phyloP scores from a whole-genome alignment of 2,797 vertebrate genomes.

The Sebastes wilsoni region DNA sequence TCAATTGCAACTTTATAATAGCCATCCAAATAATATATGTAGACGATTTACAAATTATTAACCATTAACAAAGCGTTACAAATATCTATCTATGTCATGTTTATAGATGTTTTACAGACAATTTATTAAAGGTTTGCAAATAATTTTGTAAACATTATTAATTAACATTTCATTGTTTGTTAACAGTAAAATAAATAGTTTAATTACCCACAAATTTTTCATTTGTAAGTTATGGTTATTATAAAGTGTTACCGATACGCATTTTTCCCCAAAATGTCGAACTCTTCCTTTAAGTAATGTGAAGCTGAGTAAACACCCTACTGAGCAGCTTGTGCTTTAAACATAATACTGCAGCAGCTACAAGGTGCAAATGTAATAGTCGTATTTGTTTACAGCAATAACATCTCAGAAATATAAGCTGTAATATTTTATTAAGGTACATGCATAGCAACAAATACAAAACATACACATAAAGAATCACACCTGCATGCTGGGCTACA shows the following conservation, averaged over 20 bases:
- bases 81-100: too few relatives aligned
- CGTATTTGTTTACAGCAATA: background rate
- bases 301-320: background rate
- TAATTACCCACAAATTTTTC: too few relatives aligned
- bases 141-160: too few relatives aligned
- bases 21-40: too few relatives aligned
- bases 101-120: too few relatives aligned
- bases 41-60: too few relatives aligned
- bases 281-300: background rate
- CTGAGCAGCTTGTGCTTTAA: background rate
- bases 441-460: background rate
- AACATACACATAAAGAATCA: background rate
- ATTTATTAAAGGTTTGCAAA: too few relatives aligned
- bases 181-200: too few relatives aligned
- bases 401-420: background rate
- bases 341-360: background rate
- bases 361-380: background rate
- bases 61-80: too few relatives aligned
- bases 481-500: constrained; percentile 7
- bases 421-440: background rate
- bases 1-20: too few relatives aligned
- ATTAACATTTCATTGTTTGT: too few relatives aligned
- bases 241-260: background rate
- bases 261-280: background rate
- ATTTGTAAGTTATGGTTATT: too few relatives aligned